These are phyloP conservation scores for Microchrysa polita DNA, from an alignment of 2,888 invertebrate species.

Conservation along the genomic window DNA sequence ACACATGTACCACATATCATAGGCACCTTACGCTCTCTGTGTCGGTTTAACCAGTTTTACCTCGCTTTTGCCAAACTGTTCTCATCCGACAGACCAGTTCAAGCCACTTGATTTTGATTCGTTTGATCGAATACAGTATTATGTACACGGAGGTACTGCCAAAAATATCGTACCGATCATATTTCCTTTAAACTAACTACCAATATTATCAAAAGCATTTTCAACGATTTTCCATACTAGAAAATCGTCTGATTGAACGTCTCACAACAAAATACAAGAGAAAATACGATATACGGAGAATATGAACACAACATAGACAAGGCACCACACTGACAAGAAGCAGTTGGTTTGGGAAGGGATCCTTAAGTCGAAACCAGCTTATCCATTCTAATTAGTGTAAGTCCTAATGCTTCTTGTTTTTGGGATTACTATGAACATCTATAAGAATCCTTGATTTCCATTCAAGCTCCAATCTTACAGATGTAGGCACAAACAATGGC, in stretches of 20 bases:
- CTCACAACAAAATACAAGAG: conserved; percentile 1
- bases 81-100: not conserved
- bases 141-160: not conserved
- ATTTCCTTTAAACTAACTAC: conserved; percentile 23
- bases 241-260: conserved; percentile 16
- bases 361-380: conserved; percentile 52
- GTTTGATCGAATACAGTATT: too few species aligned
- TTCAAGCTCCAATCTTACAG: not conserved
- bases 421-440: conserved; percentile 48
- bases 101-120: conserved; percentile 17
- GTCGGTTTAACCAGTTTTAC: conserved; percentile 30
- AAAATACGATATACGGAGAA: not conserved
- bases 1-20: too few species aligned
- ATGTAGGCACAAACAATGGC: conserved; percentile 28
- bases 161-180: not conserved
- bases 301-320: not conserved
- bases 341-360: conserved; percentile 41
- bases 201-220: conserved; percentile 15
- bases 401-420: conserved; percentile 52
- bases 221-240: conserved; percentile 23
- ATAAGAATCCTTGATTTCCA: conserved; percentile 36
- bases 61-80: not conserved
- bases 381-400: conserved; percentile 54
- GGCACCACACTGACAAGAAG: conserved; percentile 18
- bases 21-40: conserved; percentile 6